phyloP scores from a whole-genome alignment of 2,888 invertebrate species.

The Cerastis leucographa region DNA sequence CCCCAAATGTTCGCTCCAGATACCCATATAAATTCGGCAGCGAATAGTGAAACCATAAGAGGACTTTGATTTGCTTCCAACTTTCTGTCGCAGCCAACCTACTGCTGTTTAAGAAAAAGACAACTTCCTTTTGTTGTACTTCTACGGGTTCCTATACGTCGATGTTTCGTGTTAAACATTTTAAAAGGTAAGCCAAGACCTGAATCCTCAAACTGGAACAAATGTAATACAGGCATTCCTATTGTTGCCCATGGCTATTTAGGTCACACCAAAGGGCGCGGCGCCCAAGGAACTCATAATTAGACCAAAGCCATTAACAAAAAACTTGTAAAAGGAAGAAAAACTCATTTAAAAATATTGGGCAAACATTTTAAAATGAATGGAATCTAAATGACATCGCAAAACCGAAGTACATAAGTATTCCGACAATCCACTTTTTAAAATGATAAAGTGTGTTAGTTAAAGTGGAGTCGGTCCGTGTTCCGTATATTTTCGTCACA shows the following conservation, averaged over 20 bases:
- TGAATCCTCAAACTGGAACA: background rate
- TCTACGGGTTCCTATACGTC: background rate
- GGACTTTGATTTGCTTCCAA: background rate
- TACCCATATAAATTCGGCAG: slow-evolving; percentile 6
- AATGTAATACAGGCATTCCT: background rate
- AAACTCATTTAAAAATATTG: slow-evolving; percentile 59
- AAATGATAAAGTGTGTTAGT: slow-evolving; percentile 36
- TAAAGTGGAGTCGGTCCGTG: slow-evolving; percentile 8
- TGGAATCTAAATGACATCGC: slow-evolving; percentile 55
- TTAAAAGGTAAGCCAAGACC: background rate
- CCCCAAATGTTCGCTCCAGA: slow-evolving; percentile 38
- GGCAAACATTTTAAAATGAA: slow-evolving; percentile 52
- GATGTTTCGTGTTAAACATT: background rate
- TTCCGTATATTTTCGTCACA: background rate
- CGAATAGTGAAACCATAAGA: slow-evolving; percentile 4
- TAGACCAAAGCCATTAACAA: slow-evolving; percentile 52
- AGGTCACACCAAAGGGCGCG: slow-evolving; percentile 22
- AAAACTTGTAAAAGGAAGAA: slow-evolving; percentile 35
- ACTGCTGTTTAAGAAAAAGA: background rate
- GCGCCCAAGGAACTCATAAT: slow-evolving; percentile 34
- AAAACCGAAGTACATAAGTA: slow-evolving; percentile 22
- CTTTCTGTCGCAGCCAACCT: background rate
- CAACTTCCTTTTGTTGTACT: background rate
- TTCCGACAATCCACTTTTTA: slow-evolving; percentile 47
- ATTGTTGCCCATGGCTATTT: slow-evolving; percentile 23